A percentile compares a stretch with the other conserved stretches of the same genome.
Evolutionary conservation across 2,113 vertebrate species (phyloP).

Genomic region (Ploceus nigricollis): DNA sequence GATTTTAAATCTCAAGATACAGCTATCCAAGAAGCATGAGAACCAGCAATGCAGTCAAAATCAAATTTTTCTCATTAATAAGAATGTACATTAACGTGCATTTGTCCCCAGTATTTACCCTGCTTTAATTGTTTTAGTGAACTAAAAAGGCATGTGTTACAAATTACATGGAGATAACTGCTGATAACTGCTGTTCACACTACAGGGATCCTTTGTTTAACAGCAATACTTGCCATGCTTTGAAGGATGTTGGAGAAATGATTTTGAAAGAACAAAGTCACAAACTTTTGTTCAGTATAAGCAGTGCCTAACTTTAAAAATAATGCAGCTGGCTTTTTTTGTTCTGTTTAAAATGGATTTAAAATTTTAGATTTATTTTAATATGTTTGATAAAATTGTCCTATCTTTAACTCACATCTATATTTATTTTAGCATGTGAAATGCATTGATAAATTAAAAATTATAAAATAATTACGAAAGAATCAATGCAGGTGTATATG

Average conservation of each 20-base stretch:
- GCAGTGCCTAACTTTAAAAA: not conserved
- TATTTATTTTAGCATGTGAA: not conserved
- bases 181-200: not conserved
- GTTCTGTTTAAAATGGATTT: not conserved
- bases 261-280: not conserved
- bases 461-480: not conserved
- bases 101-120: not conserved
- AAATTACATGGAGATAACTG: not conserved
- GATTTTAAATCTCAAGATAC: not conserved
- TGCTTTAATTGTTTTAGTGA: slow-evolving; percentile 3
- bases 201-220: slow-evolving; percentile 3
- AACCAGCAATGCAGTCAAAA: not conserved
- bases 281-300: not conserved
- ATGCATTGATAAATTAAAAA: not conserved
- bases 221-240: not conserved
- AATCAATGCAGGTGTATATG: not conserved
- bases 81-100: not conserved
- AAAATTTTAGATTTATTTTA: not conserved
- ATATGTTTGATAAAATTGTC: not conserved
- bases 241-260: not conserved
- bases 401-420: not conserved
- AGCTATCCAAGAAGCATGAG: not conserved
- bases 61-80: not conserved
- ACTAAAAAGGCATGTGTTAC: not conserved
- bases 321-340: not conserved